Evolutionary conservation across 2,797 vertebrate genomes (phyloP), one percentile per base, ranked within the genome.

Genomic region (Sebastes hubbsi): DNA sequence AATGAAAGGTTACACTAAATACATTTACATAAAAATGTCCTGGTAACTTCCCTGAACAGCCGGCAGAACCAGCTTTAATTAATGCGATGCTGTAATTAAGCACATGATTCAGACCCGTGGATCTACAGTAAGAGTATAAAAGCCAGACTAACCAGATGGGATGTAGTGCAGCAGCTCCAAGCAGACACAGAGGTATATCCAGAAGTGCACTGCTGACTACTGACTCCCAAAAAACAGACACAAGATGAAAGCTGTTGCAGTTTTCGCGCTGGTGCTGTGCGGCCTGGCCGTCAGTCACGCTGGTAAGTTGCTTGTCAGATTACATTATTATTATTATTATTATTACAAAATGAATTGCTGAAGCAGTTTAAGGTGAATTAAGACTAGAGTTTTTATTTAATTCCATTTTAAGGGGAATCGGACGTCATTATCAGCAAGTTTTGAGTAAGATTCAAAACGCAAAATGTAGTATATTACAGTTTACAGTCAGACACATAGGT

Each of bases 241-340:
- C 59, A 65, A 58, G 55, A 90, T 90, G 88, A 80, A 68, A 63
- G 12, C 46, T 42, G 34, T 59, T 3, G 25, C 60, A 62, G 63
- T 16, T 6, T 71, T 86, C 9, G 18, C 75, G 56, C 68, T 81
- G 27, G 38, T 77, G 77, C 42, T 83, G 64, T 78, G 70, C 20
- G 54, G 25, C 54, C 46, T 85, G 16, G 60, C 75, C 8, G 1
- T 14, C 30, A 69, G 34, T 59, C 9, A 67, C 20, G 81, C 5
- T 2, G 32, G 88, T 87, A 55, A 56, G 80, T 78, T 30, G 16
- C 46, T 20, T 9, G 42, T 18, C 42, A 46, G 14, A 46, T 16
- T 46, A 46, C 14, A 25, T 25, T 42, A 16, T 42, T 42, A 42
- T 36, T 32, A 14, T 13, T 46, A 18, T 46, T 46, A 16, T 46